A percentile compares a stretch with the other conserved stretches of the same genome.
phyloP scores from a whole-genome alignment of 1,140 invertebrate species.

The Latrodectus geometricus region DNA sequence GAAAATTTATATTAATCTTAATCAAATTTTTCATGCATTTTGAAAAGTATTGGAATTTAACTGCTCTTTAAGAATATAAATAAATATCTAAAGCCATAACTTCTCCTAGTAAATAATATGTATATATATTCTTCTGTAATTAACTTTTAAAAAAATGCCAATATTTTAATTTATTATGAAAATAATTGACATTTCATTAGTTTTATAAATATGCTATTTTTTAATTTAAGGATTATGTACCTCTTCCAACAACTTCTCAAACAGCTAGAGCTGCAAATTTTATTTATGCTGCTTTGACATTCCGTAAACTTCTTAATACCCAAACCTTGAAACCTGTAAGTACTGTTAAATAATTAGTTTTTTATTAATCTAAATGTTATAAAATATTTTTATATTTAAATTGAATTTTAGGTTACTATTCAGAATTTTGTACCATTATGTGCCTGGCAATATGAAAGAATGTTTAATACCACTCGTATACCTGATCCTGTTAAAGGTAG shows the following conservation, averaged over 20 bases:
- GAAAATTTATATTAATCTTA: too few species aligned
- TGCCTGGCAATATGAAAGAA: slow-evolving; percentile 96
- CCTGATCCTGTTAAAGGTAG: slow-evolving; percentile 93
- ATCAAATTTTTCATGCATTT: too few species aligned
- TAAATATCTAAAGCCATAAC: too few species aligned
- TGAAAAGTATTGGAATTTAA: too few species aligned
- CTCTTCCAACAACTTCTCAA: slow-evolving; percentile 84
- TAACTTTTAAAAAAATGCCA: too few species aligned
- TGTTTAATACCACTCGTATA: slow-evolving; percentile 96
- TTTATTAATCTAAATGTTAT: not conserved
- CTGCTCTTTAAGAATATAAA: too few species aligned
- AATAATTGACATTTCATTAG: too few species aligned
- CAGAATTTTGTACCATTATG: slow-evolving; percentile 95
- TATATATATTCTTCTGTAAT: too few species aligned
- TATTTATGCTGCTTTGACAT: slow-evolving; percentile 86
- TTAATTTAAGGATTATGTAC: slow-evolving; percentile 48
- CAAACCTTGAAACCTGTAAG: slow-evolving; percentile 93
- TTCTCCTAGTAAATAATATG: too few species aligned
- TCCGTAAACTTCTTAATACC: slow-evolving; percentile 87
- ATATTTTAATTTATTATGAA: too few species aligned
- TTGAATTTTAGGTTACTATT: slow-evolving; percentile 79
- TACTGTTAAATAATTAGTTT: slow-evolving; percentile 53
- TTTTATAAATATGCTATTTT: not conserved
- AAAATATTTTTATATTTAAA: not conserved
- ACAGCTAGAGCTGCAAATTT: slow-evolving; percentile 93